Conservation (phyloP, 2,113 vertebrate genomes). For the Mugil cephalus region DNA sequence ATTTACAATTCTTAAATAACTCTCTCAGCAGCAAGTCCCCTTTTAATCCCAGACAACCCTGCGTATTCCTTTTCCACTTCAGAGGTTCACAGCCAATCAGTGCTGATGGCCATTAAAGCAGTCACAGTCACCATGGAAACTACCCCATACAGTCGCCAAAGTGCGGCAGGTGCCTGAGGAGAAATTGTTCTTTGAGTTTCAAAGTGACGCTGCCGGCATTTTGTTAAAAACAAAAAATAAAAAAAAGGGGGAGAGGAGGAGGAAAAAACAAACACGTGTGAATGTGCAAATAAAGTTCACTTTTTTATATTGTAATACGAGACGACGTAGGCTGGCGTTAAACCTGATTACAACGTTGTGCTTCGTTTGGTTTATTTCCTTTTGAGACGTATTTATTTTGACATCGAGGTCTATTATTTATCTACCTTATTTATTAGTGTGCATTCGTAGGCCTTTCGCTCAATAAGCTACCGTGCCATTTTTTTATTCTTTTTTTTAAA, state of each 20-base stretch:
- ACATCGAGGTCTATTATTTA: slow-evolving; percentile 67
- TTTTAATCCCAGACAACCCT: slow-evolving; percentile 53
- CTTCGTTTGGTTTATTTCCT: slow-evolving; percentile 63
- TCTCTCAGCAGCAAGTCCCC: slow-evolving; percentile 47
- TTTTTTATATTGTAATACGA: slow-evolving; percentile 79
- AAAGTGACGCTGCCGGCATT: slow-evolving; percentile 77
- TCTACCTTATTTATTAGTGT: slow-evolving; percentile 72
- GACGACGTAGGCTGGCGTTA: slow-evolving; percentile 70
- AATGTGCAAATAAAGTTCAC: slow-evolving; percentile 76
- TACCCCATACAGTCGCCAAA: slow-evolving; percentile 73
- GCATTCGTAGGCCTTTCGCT: slow-evolving; percentile 73
- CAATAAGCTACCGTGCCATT: slow-evolving; percentile 76
- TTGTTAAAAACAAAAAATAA: slow-evolving; percentile 60
- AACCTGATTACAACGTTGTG: slow-evolving; percentile 68
- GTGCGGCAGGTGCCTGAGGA: slow-evolving; percentile 81
- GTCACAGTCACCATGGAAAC: slow-evolving; percentile 70
- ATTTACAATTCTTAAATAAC: slow-evolving; percentile 57
- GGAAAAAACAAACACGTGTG: slow-evolving; percentile 53
- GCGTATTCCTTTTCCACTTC: slow-evolving; percentile 50
- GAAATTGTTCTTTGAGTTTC: slow-evolving; percentile 77
- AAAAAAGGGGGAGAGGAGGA: slow-evolving; percentile 10
- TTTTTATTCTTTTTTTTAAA: slow-evolving; percentile 52
- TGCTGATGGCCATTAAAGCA: slow-evolving; percentile 63
- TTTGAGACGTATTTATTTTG: slow-evolving; percentile 70
- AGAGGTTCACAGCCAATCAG: slow-evolving; percentile 60